Percentiles rank a stretch among this genome's conserved stretches.
These are phyloP conservation scores for Serilophus lunatus DNA, from an alignment of 2,113 vertebrate species.

Conservation along the genomic window DNA sequence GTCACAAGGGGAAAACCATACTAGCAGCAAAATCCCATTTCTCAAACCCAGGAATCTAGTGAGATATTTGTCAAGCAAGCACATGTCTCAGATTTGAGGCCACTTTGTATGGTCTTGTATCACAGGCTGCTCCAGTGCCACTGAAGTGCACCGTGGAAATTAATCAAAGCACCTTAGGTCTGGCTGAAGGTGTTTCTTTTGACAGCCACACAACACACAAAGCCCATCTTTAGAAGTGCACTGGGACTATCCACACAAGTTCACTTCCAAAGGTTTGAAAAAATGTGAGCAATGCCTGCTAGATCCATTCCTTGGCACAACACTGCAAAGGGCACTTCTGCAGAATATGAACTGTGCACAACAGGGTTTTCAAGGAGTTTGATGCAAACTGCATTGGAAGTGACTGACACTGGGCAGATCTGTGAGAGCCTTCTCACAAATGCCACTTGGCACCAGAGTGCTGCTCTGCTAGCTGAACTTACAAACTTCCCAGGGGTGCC, in stretches of 20 bases:
- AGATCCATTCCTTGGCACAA: background rate
- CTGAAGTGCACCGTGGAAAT: background rate
- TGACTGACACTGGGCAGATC: background rate
- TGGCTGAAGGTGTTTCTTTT: background rate
- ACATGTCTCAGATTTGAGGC: background rate
- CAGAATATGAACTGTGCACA: background rate
- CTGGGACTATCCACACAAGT: fast-evolving
- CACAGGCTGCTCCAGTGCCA: background rate
- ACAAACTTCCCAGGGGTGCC: background rate
- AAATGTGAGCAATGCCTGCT: background rate
- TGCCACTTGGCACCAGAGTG: background rate
- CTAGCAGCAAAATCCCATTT: background rate
- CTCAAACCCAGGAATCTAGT: background rate
- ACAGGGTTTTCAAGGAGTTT: background rate
- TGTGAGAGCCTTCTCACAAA: background rate
- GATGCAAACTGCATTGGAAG: background rate
- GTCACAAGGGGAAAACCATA: background rate
- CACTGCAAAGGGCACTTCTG: background rate
- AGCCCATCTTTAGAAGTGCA: background rate
- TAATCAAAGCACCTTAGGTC: background rate
- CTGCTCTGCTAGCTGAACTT: background rate
- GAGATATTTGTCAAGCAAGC: background rate
- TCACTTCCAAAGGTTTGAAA: background rate
- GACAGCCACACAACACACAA: background rate
- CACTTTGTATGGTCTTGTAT: background rate